phyloP scores from a whole-genome alignment of 2,888 invertebrate species.

The Apodemia mormo region DNA sequence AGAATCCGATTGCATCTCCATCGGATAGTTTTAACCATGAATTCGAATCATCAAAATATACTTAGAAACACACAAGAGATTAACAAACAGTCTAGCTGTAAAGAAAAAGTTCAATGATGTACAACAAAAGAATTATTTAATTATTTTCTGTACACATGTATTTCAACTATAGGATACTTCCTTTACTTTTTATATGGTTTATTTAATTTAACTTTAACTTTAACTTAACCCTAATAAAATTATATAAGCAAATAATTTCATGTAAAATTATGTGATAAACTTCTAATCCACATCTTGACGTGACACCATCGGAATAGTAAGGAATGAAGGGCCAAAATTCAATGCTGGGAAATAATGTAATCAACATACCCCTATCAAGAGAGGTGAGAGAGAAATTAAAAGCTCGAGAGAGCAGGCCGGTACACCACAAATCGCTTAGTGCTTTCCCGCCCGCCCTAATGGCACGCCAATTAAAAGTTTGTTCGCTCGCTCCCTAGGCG shows the following conservation, averaged over 20 bases:
- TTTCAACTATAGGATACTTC: neutral
- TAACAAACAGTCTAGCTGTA: too few species aligned
- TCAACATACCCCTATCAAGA: slow-evolving; percentile 52
- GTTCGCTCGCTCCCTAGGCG: slow-evolving; percentile 62
- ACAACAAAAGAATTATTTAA: too few species aligned
- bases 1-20: too few species aligned
- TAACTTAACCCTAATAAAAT: neutral
- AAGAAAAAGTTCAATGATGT: too few species aligned
- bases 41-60: too few species aligned
- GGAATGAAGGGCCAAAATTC: slow-evolving; percentile 38
- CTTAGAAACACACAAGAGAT: too few species aligned
- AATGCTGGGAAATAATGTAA: slow-evolving; percentile 52
- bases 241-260: neutral
- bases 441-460: slow-evolving; percentile 75
- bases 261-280: neutral
- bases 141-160: neutral
- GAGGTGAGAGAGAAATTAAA: slow-evolving; percentile 73
- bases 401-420: slow-evolving; percentile 68
- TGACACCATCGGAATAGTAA: slow-evolving; percentile 17
- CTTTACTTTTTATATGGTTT: neutral
- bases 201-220: neutral
- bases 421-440: slow-evolving; percentile 82
- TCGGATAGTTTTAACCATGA: too few species aligned
- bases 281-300: neutral
- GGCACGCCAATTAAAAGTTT: slow-evolving; percentile 82